Evolutionary conservation across 2,113 vertebrate species (phyloP).

Genomic region (Shinisaurus crocodilurus): DNA sequence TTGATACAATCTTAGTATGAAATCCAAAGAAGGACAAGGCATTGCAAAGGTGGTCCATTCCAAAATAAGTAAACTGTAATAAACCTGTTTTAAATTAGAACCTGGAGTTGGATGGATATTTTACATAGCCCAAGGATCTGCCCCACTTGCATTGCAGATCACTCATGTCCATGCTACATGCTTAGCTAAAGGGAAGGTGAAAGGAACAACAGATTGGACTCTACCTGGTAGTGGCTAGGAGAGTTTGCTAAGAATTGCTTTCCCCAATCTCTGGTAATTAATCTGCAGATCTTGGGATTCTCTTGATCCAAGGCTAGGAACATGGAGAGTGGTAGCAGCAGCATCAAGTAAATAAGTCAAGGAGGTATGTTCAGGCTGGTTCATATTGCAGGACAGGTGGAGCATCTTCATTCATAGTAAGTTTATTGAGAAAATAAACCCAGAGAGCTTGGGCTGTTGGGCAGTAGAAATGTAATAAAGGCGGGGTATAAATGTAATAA

Average conservation of each 20-base stretch:
- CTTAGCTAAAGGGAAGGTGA: neutral
- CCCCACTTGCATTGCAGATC: neutral
- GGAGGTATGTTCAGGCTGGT: too few species aligned
- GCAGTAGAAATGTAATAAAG: too few species aligned
- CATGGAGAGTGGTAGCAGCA: too few species aligned
- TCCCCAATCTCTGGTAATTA: too few species aligned
- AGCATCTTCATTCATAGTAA: too few species aligned
- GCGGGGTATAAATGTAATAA: too few species aligned
- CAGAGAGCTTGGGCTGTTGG: too few species aligned
- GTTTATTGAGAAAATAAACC: too few species aligned
- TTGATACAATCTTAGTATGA: constrained; percentile 25
- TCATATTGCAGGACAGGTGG: too few species aligned
- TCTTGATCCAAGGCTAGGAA: too few species aligned
- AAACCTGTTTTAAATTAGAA: neutral
- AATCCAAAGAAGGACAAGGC: constrained; percentile 16
- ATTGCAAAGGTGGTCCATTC: constrained; percentile 38
- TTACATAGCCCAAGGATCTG: neutral
- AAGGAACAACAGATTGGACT: neutral
- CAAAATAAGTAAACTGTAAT: neutral
- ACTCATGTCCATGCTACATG: neutral
- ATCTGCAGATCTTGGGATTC: too few species aligned
- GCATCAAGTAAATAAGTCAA: too few species aligned
- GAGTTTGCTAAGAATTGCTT: neutral
- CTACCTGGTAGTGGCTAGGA: neutral
- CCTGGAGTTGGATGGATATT: neutral